Base-by-base conservation (phyloP, 2,888 invertebrate genomes). In the Andrena bicolor region DNA sequence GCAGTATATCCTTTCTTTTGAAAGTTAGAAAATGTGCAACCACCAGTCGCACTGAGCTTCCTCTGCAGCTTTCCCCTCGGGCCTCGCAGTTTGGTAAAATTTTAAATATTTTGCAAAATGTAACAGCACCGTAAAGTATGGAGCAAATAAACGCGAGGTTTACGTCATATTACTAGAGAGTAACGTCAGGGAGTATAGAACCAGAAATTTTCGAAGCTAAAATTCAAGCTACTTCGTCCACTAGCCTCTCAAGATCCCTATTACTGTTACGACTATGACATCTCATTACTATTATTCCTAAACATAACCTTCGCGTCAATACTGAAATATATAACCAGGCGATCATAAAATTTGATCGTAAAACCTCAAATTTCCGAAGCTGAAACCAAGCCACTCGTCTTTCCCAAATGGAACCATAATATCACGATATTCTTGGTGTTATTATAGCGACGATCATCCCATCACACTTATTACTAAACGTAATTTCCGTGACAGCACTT, bases 131-230 rank as follows among this genome's bases (percentile, higher is more conserved):
- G 61, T 71, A 56, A 75, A 75, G 51, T 6, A 61, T 28, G 30
- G 49, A n/a, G 66, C 66, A 72, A 80, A 76, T 76, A 79, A 79
- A 70, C 70, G 74, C 26, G 23, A 28, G 61, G 26, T 35, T 49
- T 51, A n/a, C 51, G 73, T 32, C 64, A 51, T 30, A 41, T 69
- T 53, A 63, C 66, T 23, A 0, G 8, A 35, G 56, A 66, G 63
- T 63, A 61, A 63, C 56, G 26, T 30, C 23, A 32, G n/a, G n/a
- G 49, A 48, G 20, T 30, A 32, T 20, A 53, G 69, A 72, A 28
- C 26, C 20, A 28, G 49, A 80, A 72, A 76, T 72, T 63, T 70
- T 30, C 60, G 28, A 23, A 48, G 28, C 2, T 16, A 16, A 41
- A 68, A 60, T 23, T 58, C 10, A 48, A 30, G 10, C 35, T 10